These are phyloP conservation scores for Idaea biselata DNA, from an alignment of 2,888 invertebrate genomes.

Conservation along the genomic window DNA sequence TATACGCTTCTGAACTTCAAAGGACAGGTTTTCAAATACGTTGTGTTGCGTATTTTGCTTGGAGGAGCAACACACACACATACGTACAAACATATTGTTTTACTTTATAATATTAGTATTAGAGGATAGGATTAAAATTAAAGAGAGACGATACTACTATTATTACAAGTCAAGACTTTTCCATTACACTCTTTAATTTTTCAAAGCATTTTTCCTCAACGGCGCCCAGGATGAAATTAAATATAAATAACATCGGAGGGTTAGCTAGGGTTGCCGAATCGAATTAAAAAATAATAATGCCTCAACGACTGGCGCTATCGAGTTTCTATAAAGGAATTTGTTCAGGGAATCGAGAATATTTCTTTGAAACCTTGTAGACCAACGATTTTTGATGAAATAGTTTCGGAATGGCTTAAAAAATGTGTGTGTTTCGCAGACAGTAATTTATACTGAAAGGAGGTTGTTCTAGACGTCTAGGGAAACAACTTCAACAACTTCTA, in stretches of 20 bases:
- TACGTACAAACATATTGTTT: too few species aligned
- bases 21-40: too few species aligned
- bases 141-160: neutral
- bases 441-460: too few species aligned
- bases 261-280: slow-evolving; percentile 45
- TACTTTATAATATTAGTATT: too few species aligned
- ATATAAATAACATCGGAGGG: slow-evolving; percentile 61
- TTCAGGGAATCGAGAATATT: slow-evolving; percentile 2
- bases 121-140: too few species aligned
- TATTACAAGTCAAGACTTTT: neutral
- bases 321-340: slow-evolving; percentile 16
- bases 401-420: too few species aligned
- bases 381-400: neutral
- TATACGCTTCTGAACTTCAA: too few species aligned
- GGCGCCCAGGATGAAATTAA: slow-evolving; percentile 49
- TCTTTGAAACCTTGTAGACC: neutral
- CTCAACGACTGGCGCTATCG: slow-evolving; percentile 32
- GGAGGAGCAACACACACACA: too few species aligned
- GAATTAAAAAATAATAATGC: slow-evolving; percentile 62
- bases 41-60: too few species aligned
- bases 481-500: too few species aligned
- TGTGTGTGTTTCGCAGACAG: too few species aligned
- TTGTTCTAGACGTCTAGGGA: too few species aligned
- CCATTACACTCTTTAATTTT: slow-evolving; percentile 16
- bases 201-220: slow-evolving; percentile 32